Conservation (phyloP, 2,113 vertebrate species). For the Amphilophus citrinellus region DNA sequence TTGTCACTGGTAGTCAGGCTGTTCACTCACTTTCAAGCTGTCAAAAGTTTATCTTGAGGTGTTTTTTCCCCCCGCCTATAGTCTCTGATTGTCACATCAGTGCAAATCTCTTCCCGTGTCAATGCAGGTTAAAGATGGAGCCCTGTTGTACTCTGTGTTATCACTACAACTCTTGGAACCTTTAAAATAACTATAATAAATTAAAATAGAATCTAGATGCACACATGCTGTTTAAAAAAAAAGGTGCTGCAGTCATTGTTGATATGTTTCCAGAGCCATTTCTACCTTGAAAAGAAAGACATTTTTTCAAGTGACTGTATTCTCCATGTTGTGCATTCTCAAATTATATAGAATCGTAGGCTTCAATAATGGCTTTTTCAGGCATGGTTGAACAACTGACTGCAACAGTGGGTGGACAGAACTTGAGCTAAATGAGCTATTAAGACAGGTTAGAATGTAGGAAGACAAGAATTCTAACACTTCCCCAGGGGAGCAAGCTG, state of each 20-base stretch:
- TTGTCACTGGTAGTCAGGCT: too few relatives aligned
- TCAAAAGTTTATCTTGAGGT: too few relatives aligned
- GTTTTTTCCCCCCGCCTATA: too few relatives aligned
- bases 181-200: not conserved
- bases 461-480: not conserved
- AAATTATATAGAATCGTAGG: not conserved
- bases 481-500: not conserved
- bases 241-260: not conserved
- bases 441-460: conserved; percentile 4
- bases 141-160: not conserved
- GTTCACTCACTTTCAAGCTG: too few relatives aligned
- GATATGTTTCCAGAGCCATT: not conserved
- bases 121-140: not conserved
- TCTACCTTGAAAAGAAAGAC: not conserved
- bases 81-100: not conserved
- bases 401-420: not conserved
- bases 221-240: not conserved
- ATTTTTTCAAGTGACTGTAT: not conserved
- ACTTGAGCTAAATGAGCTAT: not conserved
- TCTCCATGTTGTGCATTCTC: not conserved
- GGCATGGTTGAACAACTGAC: conserved; percentile 5
- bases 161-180: not conserved
- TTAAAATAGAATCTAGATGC: not conserved
- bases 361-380: conserved; percentile 3
- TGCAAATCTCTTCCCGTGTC: not conserved